phyloP scores from a whole-genome alignment of 2,888 invertebrate species.

The Hemithea aestivaria region DNA sequence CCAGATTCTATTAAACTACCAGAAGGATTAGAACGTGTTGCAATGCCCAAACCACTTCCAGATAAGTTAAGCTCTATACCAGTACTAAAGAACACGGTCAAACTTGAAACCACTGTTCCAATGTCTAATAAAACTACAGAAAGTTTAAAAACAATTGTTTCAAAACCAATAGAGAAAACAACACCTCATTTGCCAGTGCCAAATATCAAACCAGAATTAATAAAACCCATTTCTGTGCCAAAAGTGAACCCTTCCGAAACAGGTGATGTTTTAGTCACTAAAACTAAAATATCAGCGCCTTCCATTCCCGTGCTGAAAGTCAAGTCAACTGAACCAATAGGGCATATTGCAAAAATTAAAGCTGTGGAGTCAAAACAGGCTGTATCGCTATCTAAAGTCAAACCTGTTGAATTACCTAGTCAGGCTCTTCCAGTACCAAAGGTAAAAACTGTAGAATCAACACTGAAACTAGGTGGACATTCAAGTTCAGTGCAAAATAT shows the following conservation, averaged over 20 bases:
- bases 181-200: not conserved
- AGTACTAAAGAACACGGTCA: too few relatives aligned
- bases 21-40: too few relatives aligned
- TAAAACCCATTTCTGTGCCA: not conserved
- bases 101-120: not conserved
- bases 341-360: constrained; percentile 9
- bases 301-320: not conserved
- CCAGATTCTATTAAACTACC: too few relatives aligned
- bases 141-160: not conserved
- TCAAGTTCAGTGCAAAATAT: not conserved
- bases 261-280: not conserved
- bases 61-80: too few relatives aligned
- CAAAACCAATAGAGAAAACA: not conserved
- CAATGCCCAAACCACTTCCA: too few relatives aligned
- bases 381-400: not conserved
- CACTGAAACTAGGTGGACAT: too few relatives aligned
- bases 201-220: not conserved
- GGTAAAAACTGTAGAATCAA: not conserved
- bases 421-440: not conserved
- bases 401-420: not conserved
- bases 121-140: not conserved
- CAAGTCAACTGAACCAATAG: not conserved
- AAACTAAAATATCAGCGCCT: not conserved
- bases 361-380: not conserved
- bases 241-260: not conserved